These are phyloP conservation scores for Spodoptera picta DNA, from an alignment of 2,888 invertebrate genomes.

Conservation along the genomic window DNA sequence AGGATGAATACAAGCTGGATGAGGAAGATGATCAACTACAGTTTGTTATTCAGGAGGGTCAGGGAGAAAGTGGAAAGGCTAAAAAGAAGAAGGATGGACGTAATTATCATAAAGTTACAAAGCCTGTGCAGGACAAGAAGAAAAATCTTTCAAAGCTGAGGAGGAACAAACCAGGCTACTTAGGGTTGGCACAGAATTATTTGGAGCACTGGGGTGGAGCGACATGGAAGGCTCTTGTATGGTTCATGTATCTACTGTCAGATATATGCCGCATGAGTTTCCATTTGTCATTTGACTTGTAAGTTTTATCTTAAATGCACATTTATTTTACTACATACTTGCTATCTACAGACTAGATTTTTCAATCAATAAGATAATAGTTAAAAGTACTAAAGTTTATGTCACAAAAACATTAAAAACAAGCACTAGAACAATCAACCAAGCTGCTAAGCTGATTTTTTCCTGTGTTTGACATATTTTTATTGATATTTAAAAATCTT, in stretches of 20 bases:
- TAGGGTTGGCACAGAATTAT: constrained; percentile 81
- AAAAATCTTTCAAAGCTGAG: constrained; percentile 81
- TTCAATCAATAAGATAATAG: too few relatives aligned
- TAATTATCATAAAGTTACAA: constrained; percentile 73
- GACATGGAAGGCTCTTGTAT: constrained; percentile 90
- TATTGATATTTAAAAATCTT: too few relatives aligned
- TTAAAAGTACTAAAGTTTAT: too few relatives aligned
- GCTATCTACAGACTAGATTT: too few relatives aligned
- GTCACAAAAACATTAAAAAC: too few relatives aligned
- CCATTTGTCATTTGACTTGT: constrained; percentile 92
- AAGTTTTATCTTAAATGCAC: constrained; percentile 74
- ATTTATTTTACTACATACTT: too few relatives aligned
- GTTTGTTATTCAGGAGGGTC: constrained; percentile 78
- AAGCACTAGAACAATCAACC: too few relatives aligned
- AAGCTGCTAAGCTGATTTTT: too few relatives aligned
- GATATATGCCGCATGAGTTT: constrained; percentile 94
- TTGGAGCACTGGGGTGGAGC: constrained; percentile 88
- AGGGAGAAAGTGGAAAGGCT: constrained; percentile 71
- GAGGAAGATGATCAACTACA: constrained; percentile 76
- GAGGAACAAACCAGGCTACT: constrained; percentile 81
- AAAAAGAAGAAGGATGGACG: constrained; percentile 86
- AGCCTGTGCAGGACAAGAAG: constrained; percentile 82
- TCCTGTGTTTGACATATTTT: too few relatives aligned
- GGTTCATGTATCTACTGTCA: constrained; percentile 93
- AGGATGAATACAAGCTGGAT: constrained; percentile 74